phyloP scores from a whole-genome alignment of 1,140 invertebrate genomes.

The Campodea augens region DNA sequence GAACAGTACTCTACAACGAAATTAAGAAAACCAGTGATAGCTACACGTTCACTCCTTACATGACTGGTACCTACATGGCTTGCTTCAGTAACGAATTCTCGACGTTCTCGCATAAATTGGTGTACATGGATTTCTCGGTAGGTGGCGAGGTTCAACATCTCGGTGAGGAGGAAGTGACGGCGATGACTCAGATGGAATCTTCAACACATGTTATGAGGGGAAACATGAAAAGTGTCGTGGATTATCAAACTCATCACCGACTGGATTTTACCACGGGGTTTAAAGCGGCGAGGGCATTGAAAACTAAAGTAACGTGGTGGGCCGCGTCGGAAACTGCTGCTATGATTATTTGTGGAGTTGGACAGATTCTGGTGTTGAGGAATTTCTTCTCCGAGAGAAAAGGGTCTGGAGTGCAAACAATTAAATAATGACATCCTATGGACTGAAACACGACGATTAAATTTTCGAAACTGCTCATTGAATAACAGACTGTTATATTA shows the following conservation, averaged over 20 bases:
- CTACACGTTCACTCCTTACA: slow-evolving; percentile 58
- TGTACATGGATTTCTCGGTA: slow-evolving; percentile 97
- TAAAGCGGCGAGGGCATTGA: slow-evolving; percentile 87
- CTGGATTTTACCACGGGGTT: slow-evolving; percentile 82
- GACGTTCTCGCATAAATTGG: slow-evolving; percentile 97
- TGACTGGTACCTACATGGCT: slow-evolving; percentile 58
- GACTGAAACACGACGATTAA: too few relatives aligned
- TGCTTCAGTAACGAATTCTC: slow-evolving; percentile 99
- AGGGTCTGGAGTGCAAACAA: slow-evolving; percentile 25
- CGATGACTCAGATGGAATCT: slow-evolving; percentile 91
- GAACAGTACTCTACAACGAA: slow-evolving; percentile 77
- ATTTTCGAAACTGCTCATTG: too few relatives aligned
- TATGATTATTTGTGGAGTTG: slow-evolving; percentile 62
- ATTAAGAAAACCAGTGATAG: slow-evolving; percentile 88
- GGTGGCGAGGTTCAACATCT: slow-evolving; percentile 75
- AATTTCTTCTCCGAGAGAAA: slow-evolving; percentile 88
- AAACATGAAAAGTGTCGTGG: slow-evolving; percentile 62
- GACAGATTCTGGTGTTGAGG: slow-evolving; percentile 78
- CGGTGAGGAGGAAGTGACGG: slow-evolving; percentile 68
- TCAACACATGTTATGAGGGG: slow-evolving; percentile 75
- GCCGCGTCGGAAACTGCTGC: slow-evolving; percentile 71
- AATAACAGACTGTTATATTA: too few relatives aligned
- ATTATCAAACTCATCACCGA: slow-evolving; percentile 92
- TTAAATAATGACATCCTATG: too few relatives aligned
- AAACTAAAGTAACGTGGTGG: slow-evolving; percentile 82